Percentiles rank a stretch among this genome's conserved stretches.
These are phyloP conservation scores for Abrostola tripartita DNA, from an alignment of 2,888 invertebrate genomes.

Conservation along the genomic window DNA sequence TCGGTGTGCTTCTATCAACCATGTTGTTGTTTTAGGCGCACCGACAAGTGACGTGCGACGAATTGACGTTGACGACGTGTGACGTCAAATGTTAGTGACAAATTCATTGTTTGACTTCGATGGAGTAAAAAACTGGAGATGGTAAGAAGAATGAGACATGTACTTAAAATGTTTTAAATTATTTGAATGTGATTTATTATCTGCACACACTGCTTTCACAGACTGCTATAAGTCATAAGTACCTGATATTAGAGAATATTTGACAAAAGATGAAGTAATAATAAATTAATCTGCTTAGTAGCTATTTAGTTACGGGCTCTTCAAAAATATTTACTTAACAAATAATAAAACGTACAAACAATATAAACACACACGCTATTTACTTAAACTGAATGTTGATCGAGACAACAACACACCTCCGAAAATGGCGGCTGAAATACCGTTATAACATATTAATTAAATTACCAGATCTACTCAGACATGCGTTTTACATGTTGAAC, in stretches of 20 bases:
- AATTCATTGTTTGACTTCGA: slow-evolving; percentile 54
- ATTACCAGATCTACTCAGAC: slow-evolving; percentile 7
- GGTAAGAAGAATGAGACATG: neutral
- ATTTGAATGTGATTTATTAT: too few relatives aligned
- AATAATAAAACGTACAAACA: too few relatives aligned
- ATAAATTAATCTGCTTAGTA: too few relatives aligned
- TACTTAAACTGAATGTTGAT: neutral
- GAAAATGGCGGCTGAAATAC: neutral
- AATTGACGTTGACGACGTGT: slow-evolving; percentile 59
- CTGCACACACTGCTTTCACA: too few relatives aligned
- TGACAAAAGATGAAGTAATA: too few relatives aligned
- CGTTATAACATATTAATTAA: slow-evolving; percentile 7
- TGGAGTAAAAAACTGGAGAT: slow-evolving; percentile 4
- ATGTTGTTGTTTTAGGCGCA: slow-evolving; percentile 67
- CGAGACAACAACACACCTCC: neutral
- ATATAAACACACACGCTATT: neutral
- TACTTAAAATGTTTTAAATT: too few relatives aligned
- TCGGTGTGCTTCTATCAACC: slow-evolving; percentile 73
- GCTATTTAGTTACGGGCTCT: too few relatives aligned
- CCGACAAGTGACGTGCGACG: slow-evolving; percentile 64
- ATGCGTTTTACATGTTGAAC: slow-evolving; percentile 6
- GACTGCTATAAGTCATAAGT: too few relatives aligned
- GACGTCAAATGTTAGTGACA: slow-evolving; percentile 60
- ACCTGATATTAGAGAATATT: too few relatives aligned
- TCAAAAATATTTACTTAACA: too few relatives aligned